Base-by-base conservation (phyloP, 2,888 invertebrate genomes). In the Drosophila falleni region DNA sequence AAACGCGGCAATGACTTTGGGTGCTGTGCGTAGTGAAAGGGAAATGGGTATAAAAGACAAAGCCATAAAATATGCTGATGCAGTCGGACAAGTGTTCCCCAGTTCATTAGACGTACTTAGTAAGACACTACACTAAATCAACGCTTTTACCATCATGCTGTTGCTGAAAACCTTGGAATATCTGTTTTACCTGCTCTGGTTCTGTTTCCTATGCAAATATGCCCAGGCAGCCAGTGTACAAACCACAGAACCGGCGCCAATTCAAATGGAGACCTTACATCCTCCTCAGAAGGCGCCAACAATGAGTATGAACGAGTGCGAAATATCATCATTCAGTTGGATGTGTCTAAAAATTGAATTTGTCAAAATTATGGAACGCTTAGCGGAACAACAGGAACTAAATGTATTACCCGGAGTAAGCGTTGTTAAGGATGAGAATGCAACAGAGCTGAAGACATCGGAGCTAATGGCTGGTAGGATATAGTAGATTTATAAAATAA, bases 341-440 rank as follows among this genome's bases (percentile, higher is more conserved):
- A 96, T 96, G 89, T 97, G 97, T 89, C 92, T 97, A 41, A 97
- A 97, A 90, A 93, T 97, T 71, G 96, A 97, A 84, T 94, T 96
- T 49, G 94, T 96, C 1, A 95, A 96, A 5, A 95, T 97, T 87
- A 94, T 97, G 73, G 97, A 97, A 89, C 95, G 95, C 51, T 89
- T 97, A 35, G 95, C 95, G 78, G 95, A 96, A 88, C 94, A 95
- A 76, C 80, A 89, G 81, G 95, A 96, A 90, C 94, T 96, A 5
- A 94, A 94, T 71, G 94, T 97, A 11, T 89, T 96, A 9, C 96
- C 97, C 0, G 97, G 97, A 71, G 94, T 97, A 1, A 95, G 95
- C 78, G 94, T 97, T 23, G 95, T 96, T 41, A 95, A 95, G 72
- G 96, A 96, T 89, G 92, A 93, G 26, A 94, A 94, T 15, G 93